These are phyloP conservation scores for Theodoxus fluviatilis DNA, from an alignment of 2,888 invertebrate genomes.

Conservation along the genomic window DNA sequence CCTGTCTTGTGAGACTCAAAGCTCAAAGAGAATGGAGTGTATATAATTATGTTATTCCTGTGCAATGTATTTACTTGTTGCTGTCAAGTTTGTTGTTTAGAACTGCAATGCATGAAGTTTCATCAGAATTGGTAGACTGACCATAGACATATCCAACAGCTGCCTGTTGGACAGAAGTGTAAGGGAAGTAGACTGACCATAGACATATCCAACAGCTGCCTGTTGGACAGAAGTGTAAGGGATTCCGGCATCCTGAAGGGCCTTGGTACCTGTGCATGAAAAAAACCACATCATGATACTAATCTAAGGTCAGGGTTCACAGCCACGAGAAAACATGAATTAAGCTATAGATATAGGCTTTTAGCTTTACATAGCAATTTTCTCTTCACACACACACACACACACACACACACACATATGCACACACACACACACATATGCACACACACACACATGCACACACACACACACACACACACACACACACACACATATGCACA, in stretches of 20 bases:
- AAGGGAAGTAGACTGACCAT: no score
- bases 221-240: constrained; percentile 82
- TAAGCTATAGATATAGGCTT: not conserved
- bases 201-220: constrained; percentile 91
- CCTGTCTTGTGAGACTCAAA: no score
- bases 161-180: no score
- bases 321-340: not conserved
- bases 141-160: constrained; percentile 92
- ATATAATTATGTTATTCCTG: no score
- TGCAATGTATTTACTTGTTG: no score
- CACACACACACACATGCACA: no score
- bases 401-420: constrained; percentile 10
- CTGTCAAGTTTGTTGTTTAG: no score
- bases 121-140: no score
- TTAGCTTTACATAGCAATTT: not conserved
- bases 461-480: no score
- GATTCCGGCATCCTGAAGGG: constrained; percentile 83
- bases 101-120: no score
- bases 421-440: not conserved
- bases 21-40: no score
- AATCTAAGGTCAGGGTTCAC: not conserved
- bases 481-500: no score
- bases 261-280: constrained; percentile 74
- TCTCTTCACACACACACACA: not conserved
- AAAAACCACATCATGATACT: not conserved